Evolutionary conservation across 2,113 vertebrate species (phyloP), one percentile per base, ranked within the genome.

Genomic region (Leucosticte australis): DNA sequence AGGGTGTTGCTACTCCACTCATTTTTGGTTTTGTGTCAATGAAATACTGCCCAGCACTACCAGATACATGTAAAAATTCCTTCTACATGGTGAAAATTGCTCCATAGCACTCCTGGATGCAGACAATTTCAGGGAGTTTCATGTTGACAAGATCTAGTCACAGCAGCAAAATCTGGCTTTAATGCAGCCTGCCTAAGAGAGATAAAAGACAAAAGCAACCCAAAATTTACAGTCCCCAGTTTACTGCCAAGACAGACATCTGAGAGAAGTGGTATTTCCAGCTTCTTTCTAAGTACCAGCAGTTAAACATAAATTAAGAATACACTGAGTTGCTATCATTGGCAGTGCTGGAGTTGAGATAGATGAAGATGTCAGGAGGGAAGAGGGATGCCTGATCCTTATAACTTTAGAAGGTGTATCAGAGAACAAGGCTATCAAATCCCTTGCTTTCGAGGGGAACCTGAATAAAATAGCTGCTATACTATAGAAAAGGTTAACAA

Each of bases 111-210:
- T 90, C 83, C 46, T 83, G 78, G 46, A 89, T 63, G 78, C 86
- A 80, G 63, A 37, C 21, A 3, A 57, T 59, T 37, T 69, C 46
- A 24, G 56, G 81, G 90, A 97, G 21, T 91, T 97, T 91, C 97
- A 97, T 97, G 52, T 31, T 96, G 84, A 91, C 57, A 24, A 42
- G 63, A 74, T 84, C 93, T 95, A 91, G 49, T 90, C 57, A 59
- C 78, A 53, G 42, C 63, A 53, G 55, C 67, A 65, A 68, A 47
- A 37, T 49, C 20, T 57, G 80, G 56, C 47, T 91, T 91, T 44
- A 77, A 57, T 33, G 44, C 35, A 64, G 64, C 82, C 94, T 97
- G 77, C 79, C 87, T 65, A 77, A 88, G 63, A 62, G 56, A 78
- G 33, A 87, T 3, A 70, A 92, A 92, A 71, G 67, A 82, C 46